Conservation (phyloP, 2,113 vertebrate genomes). For the Sarotherodon lohbergeri region DNA sequence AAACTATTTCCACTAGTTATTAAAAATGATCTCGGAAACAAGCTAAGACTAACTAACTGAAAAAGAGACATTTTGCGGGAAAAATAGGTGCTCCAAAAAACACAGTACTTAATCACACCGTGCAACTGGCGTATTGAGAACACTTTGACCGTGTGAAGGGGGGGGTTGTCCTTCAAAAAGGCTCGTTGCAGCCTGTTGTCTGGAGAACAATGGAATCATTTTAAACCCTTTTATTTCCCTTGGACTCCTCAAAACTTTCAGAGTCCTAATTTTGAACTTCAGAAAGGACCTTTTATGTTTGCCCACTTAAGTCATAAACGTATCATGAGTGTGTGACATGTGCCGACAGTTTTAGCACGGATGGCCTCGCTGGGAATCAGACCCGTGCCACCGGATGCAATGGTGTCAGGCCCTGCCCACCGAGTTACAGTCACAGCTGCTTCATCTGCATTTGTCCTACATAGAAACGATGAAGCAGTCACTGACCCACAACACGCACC, state of each 20-base stretch:
- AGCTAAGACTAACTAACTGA: not conserved
- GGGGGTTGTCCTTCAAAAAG: slow-evolving; percentile 16
- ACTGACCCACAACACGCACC: slow-evolving; percentile 35
- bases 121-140: slow-evolving; percentile 40
- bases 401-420: slow-evolving; percentile 18
- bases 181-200: not conserved
- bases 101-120: slow-evolving; percentile 32
- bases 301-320: not conserved
- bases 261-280: not conserved
- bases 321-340: slow-evolving; percentile 14
- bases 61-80: not conserved
- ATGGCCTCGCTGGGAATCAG: slow-evolving; percentile 41
- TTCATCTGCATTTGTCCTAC: slow-evolving; percentile 55
- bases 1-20: not conserved
- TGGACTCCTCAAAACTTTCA: not conserved
- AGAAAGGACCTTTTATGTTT: not conserved
- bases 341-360: slow-evolving; percentile 4
- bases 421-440: slow-evolving; percentile 40
- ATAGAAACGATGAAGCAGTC: slow-evolving; percentile 26
- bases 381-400: slow-evolving; percentile 21
- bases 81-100: slow-evolving; percentile 45
- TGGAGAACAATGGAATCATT: not conserved
- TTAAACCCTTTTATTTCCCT: not conserved
- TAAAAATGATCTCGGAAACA: not conserved
- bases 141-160: slow-evolving; percentile 9